phyloP scores from a whole-genome alignment of 2,113 vertebrate genomes.

The Aegotheles bennettii region DNA sequence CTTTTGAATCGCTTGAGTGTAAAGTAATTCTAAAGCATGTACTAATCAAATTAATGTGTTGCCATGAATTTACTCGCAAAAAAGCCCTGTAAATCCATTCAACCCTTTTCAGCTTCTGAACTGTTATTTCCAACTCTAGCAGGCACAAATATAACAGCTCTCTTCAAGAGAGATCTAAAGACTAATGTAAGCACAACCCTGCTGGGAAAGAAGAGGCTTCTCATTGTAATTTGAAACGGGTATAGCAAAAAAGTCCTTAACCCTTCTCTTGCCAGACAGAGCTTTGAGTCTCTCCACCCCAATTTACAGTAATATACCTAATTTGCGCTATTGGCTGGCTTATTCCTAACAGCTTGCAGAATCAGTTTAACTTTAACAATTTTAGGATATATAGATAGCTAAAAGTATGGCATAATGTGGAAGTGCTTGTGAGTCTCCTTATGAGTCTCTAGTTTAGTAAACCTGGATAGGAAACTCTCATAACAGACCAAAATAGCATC shows the following conservation, averaged over 20 bases:
- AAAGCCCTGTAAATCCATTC: slow-evolving; percentile 73
- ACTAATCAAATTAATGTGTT: slow-evolving; percentile 73
- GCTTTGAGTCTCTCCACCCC: slow-evolving; percentile 30
- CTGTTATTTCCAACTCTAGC: slow-evolving; percentile 87
- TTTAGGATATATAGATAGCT: background rate
- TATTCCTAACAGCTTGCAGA: background rate
- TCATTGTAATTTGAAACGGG: slow-evolving; percentile 98
- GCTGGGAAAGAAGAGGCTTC: slow-evolving; percentile 96
- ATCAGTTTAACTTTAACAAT: background rate
- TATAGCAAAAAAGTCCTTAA: slow-evolving; percentile 81
- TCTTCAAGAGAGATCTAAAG: slow-evolving; percentile 86
- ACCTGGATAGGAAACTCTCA: slow-evolving; percentile 9
- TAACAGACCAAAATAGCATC: background rate
- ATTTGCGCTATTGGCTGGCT: background rate
- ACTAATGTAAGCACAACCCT: slow-evolving; percentile 90
- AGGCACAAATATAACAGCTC: slow-evolving; percentile 87
- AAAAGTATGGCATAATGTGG: background rate
- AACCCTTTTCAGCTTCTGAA: slow-evolving; percentile 74
- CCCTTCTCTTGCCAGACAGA: slow-evolving; percentile 75
- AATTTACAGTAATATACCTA: slow-evolving; percentile 26
- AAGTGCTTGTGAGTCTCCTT: background rate
- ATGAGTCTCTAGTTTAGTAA: background rate
- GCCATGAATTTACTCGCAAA: slow-evolving; percentile 73
- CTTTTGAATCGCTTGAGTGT: slow-evolving; percentile 73
- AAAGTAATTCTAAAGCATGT: slow-evolving; percentile 73